phyloP scores from a whole-genome alignment of 2,888 invertebrate species.

The Sepiola atlantica region DNA sequence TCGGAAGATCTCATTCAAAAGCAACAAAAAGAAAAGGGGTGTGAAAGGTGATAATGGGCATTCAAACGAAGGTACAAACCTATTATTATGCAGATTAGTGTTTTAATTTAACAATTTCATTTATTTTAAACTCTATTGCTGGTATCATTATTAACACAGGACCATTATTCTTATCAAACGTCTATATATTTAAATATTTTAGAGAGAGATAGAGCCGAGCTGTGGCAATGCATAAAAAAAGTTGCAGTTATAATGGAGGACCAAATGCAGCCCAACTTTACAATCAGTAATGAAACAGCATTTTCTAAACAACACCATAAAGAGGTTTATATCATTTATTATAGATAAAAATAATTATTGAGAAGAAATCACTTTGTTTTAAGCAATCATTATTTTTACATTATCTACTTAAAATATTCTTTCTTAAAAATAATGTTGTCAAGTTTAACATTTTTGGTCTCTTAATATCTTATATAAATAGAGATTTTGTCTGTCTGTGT shows the following conservation, averaged over 20 bases:
- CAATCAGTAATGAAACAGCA: not conserved
- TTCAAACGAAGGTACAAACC: not conserved
- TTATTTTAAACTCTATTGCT: not conserved
- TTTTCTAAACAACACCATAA: not conserved
- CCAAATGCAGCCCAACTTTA: not conserved
- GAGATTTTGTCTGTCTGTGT: too few species aligned
- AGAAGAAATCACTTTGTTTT: not conserved
- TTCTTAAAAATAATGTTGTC: too few species aligned
- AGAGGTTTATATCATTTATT: not conserved
- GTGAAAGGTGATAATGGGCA: too few species aligned
- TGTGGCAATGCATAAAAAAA: not conserved
- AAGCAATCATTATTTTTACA: not conserved
- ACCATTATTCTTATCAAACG: not conserved
- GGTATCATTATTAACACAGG: not conserved
- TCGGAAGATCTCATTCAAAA: too few species aligned
- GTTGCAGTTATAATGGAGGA: constrained; percentile 11
- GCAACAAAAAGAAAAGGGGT: too few species aligned
- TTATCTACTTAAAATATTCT: not conserved
- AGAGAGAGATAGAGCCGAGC: not conserved
- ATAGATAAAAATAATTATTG: not conserved
- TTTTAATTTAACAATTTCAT: not conserved
- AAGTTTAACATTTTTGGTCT: too few species aligned
- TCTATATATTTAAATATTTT: not conserved
- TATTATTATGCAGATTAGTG: not conserved
- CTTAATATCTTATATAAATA: too few species aligned